Conservation (phyloP, 2,113 vertebrate species). For the Seriola quinqueradiata region DNA sequence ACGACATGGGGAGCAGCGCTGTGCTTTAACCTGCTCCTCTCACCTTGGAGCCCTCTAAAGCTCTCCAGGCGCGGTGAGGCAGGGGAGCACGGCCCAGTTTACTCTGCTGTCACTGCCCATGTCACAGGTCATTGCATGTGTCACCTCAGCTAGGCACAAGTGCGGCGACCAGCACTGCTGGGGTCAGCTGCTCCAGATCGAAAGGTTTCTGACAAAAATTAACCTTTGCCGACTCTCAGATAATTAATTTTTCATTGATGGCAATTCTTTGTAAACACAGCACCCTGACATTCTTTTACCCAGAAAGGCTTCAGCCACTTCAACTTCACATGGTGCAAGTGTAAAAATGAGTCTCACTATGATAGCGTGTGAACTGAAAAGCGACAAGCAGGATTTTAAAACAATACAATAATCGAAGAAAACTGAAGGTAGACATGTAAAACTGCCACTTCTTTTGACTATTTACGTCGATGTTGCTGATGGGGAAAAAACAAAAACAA, state of each 20-base stretch:
- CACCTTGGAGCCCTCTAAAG: slow-evolving; percentile 63
- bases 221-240: slow-evolving; percentile 91
- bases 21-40: slow-evolving; percentile 71
- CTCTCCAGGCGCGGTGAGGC: slow-evolving; percentile 79
- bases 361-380: neutral
- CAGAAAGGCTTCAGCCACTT: slow-evolving; percentile 3
- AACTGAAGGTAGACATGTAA: neutral
- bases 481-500: neutral
- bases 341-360: neutral
- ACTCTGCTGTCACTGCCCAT: slow-evolving; percentile 88
- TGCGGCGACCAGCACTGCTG: slow-evolving; percentile 83
- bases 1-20: slow-evolving; percentile 51
- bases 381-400: neutral
- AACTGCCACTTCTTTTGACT: neutral
- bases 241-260: slow-evolving; percentile 95
- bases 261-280: slow-evolving; percentile 82
- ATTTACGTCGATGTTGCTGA: neutral
- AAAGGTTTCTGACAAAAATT: slow-evolving; percentile 95
- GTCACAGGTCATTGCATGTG: slow-evolving; percentile 92
- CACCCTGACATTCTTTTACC: slow-evolving; percentile 38
- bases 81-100: slow-evolving; percentile 78
- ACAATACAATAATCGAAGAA: neutral
- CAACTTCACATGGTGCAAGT: neutral
- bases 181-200: slow-evolving; percentile 92
- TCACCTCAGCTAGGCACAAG: slow-evolving; percentile 88